These are phyloP conservation scores for Sigmodon hispidus DNA, from an alignment of 2,113 vertebrate genomes.

Conservation along the genomic window DNA sequence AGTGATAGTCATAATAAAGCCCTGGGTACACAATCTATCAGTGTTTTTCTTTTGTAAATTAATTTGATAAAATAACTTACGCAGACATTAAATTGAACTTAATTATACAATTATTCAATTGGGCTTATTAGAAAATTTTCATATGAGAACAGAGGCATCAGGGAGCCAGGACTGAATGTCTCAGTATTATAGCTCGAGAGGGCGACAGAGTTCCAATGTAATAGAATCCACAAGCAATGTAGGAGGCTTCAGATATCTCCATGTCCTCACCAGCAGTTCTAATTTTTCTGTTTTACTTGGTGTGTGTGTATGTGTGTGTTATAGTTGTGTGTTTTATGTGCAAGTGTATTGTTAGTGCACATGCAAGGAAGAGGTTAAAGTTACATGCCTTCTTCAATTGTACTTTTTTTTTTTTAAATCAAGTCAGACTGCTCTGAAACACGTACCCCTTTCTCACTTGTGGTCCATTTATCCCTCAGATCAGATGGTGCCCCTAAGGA, in stretches of 20 bases:
- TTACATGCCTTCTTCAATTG: not conserved
- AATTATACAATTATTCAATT: not conserved
- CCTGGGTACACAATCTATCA: not conserved
- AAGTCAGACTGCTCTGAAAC: not conserved
- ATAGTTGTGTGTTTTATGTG: not conserved
- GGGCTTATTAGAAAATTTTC: not conserved
- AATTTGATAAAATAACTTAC: constrained; percentile 23
- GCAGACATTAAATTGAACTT: constrained; percentile 25
- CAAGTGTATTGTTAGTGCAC: not conserved
- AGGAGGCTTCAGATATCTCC: not conserved
- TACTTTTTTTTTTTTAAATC: not conserved
- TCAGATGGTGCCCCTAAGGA: not conserved
- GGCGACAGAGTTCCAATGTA: not conserved
- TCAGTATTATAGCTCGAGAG: not conserved
- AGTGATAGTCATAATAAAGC: constrained; percentile 24
- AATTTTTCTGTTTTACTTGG: not conserved
- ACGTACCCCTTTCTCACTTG: not conserved
- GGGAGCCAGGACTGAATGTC: not conserved
- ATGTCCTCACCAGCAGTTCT: not conserved
- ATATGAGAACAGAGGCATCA: not conserved
- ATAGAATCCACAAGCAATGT: not conserved
- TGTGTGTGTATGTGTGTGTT: not conserved
- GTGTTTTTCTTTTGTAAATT: not conserved
- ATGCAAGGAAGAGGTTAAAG: not conserved
- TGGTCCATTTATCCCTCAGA: not conserved